Conservation (phyloP, 2,797 vertebrate genomes). For the Sphenopsis melanotis region DNA sequence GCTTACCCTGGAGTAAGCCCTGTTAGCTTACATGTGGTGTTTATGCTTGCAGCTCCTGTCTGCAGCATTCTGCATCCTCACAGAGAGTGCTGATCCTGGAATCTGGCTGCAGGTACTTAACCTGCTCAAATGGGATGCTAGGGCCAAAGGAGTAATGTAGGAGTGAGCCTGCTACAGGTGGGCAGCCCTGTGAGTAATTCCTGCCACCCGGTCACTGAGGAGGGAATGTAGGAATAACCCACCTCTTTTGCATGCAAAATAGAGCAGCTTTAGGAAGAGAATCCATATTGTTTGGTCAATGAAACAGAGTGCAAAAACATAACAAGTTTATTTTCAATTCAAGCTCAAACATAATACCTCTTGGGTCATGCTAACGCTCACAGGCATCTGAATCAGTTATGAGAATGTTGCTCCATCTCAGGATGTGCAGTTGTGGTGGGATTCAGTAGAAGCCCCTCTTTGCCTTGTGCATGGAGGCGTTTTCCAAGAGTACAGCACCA, state of each 20-base stretch:
- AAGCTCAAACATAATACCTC: not conserved
- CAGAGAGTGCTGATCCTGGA: not conserved
- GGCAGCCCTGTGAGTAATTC: not conserved
- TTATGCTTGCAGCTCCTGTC: not conserved
- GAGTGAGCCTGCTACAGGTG: not conserved
- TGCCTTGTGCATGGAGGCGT: not conserved
- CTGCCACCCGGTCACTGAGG: not conserved
- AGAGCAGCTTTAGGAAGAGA: not conserved
- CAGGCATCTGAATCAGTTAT: fast-evolving
- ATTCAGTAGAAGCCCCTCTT: not conserved
- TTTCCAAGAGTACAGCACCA: not conserved
- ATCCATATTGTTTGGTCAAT: not conserved
- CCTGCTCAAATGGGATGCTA: not conserved
- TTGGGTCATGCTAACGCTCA: not conserved
- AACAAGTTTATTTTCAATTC: constrained; percentile 34
- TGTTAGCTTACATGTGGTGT: not conserved
- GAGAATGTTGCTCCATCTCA: not conserved
- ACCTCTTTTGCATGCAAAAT: not conserved
- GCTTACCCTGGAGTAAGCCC: not conserved
- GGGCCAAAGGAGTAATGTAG: fast-evolving
- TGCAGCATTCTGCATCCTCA: not conserved
- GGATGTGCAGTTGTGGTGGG: not conserved
- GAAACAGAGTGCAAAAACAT: constrained; percentile 13
- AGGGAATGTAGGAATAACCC: not conserved
- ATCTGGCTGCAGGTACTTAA: not conserved